Evolutionary conservation across 1,140 invertebrate genomes (phyloP).

Genomic region (Penaeus japonicus): DNA sequence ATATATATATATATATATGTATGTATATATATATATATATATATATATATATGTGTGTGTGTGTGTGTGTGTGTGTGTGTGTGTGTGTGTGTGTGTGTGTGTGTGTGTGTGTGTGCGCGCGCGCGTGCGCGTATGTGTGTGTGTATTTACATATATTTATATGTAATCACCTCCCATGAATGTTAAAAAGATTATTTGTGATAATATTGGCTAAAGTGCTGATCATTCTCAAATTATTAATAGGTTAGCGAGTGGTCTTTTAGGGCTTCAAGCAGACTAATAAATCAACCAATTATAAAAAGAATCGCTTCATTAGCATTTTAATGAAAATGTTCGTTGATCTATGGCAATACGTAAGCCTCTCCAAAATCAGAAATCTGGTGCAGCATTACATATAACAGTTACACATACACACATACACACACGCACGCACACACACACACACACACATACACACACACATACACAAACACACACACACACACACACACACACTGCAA

Average conservation of each 20-base stretch:
- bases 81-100: not conserved
- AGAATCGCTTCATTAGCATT: too few relatives aligned
- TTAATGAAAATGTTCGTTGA: too few relatives aligned
- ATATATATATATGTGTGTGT: not conserved
- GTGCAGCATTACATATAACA: not conserved
- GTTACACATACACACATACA: not conserved
- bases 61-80: too few relatives aligned
- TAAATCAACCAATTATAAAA: too few relatives aligned
- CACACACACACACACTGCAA: not conserved
- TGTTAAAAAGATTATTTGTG: too few relatives aligned
- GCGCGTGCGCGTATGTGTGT: not conserved
- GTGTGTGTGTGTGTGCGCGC: not conserved
- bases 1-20: not conserved
- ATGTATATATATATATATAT: not conserved
- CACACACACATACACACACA: not conserved
- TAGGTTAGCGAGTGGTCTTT: too few relatives aligned
- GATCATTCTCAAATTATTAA: too few relatives aligned
- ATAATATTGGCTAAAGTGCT: too few relatives aligned
- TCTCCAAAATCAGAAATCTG: not conserved
- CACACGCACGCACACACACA: not conserved
- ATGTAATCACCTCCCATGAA: not conserved
- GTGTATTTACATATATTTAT: not conserved
- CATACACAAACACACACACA: not conserved
- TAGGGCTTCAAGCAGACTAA: too few relatives aligned
- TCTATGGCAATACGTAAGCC: too few relatives aligned